Percentiles rank a stretch among this genome's conserved stretches.
Conservation (phyloP, 2,113 vertebrate species). For the Muntiacus reevesi region DNA sequence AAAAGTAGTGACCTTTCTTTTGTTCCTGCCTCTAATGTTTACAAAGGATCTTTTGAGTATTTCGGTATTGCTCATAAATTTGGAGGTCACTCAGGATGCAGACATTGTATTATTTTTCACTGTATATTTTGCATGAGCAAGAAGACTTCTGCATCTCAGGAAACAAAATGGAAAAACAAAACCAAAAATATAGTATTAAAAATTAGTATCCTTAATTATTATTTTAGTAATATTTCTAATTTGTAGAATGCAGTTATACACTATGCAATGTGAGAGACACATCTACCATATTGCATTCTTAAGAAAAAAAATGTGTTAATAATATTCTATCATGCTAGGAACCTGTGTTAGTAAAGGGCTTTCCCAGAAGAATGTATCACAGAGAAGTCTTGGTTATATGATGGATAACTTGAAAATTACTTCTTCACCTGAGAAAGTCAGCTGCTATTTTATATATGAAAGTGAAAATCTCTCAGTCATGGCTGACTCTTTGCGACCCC, state of each 20-base stretch:
- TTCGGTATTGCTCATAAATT: constrained; percentile 30
- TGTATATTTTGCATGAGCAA: constrained; percentile 20
- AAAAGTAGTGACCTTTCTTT: constrained; percentile 80
- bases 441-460: not conserved
- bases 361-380: not conserved
- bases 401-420: not conserved
- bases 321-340: not conserved
- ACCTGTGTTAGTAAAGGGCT: not conserved
- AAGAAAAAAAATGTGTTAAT: not conserved
- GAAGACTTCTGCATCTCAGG: not conserved
- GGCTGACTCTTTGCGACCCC: fast-evolving
- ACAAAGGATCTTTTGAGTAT: constrained; percentile 57
- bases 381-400: not conserved
- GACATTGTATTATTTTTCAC: not conserved
- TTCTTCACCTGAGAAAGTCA: not conserved
- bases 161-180: not conserved
- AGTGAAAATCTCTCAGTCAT: not conserved
- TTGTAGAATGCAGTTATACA: not conserved
- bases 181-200: not conserved
- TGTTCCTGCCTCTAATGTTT: constrained; percentile 25
- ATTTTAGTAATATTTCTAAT: not conserved
- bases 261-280: not conserved
- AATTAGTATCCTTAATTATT: not conserved
- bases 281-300: not conserved
- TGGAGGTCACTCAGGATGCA: not conserved